Evolutionary conservation across 1,140 invertebrate species (phyloP), one percentile per base, ranked within the genome.

Genomic region (Akabosia matsudoensis): DNA sequence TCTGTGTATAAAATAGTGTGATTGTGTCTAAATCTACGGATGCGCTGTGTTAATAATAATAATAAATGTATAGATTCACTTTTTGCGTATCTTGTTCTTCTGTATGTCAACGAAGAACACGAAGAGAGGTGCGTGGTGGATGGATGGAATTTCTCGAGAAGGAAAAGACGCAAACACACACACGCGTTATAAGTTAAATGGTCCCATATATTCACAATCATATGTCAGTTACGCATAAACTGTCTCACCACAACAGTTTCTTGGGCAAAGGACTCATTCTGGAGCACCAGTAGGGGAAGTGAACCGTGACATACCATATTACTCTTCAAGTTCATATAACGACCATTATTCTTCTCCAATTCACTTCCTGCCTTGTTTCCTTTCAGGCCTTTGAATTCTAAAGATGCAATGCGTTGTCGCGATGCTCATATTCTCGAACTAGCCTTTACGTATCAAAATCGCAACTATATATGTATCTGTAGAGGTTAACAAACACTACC

Each of bases 201-300:
- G 76, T 28, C 33, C 72, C 70, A 74, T 73, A 74, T 73, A 73
- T 73, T 77, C 76, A 76, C 54, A 73, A 64, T 22, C 72, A 33
- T 73, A 30, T 45, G 76, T 67, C 76, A 77, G 73, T 77, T 77
- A 73, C 61, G 54, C 73, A 18, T n/a, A n/a, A n/a, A n/a, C n/a
- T n/a, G n/a, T n/a, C n/a, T n/a, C 54, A 73, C 37, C 37, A 45
- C 37, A 45, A 7, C 7, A 7, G 7, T 18, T 45, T 67, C 4
- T 67, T 22, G 13, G 10, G 1, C 22, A 61, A 22, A 37, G 51
- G n/a, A n/a, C n/a, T n/a, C n/a, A 56, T 78, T 75, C 74, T 54
- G 70, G 56, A 54, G 75, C 76, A 70, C 24, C 61, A n/a, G 67
- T 31, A n/a, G n/a, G 31, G 37, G 33, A 34, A 70, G 67, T 33